Base-by-base conservation (phyloP, 2,888 invertebrate species). In the Carpatolechia fugitivella region DNA sequence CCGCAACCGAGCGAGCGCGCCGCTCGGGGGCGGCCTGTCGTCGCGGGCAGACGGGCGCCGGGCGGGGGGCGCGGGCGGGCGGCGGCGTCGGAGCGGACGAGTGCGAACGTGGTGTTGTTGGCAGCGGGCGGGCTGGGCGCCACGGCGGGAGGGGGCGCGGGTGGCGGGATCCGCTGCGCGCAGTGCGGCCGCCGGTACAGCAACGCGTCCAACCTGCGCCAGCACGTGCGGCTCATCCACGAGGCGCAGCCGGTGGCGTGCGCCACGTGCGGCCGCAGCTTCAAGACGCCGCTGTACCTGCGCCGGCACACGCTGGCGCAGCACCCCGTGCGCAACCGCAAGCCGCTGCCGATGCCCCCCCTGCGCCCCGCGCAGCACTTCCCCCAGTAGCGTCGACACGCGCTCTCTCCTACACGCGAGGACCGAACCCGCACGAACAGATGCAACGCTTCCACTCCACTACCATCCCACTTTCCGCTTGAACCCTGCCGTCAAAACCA, bases 271-370 rank as follows among this genome's bases (percentile, higher is more conserved):
- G 93, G 93, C 66, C 94, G 94, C 83, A 92, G 92, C 81, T 93
- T 93, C 91, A 94, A 94, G 92, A 94, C 94, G 72, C 93, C 93
- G 85, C 94, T 94, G 79, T 94, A 94, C 85, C 91, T 94, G 78
- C 93, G 94, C 78, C 93, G 94, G 78, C 94, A 94, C 90, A 93
- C 93, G 82, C 92, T 94, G 71, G 93, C 94, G 85, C 93, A 94
- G 71, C 94, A 94, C 84, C 80, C 75, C 74, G 74, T 77, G 72
- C 71, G 72, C 60, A 56, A 55, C 47, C 63, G 65, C 76, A 74
- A 75, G 92, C 79, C 80, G 69, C 70, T 65, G 75, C 79, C 76
- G 69, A 70, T 72, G 62, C 68, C 69, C 66, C 69, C 70, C 69
- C 71, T 66, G 62, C 63, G 76, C 74, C 82, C 77, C 76, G 78